Conservation (phyloP, 2,888 invertebrate genomes). For the Perizoma flavofasciatum region DNA sequence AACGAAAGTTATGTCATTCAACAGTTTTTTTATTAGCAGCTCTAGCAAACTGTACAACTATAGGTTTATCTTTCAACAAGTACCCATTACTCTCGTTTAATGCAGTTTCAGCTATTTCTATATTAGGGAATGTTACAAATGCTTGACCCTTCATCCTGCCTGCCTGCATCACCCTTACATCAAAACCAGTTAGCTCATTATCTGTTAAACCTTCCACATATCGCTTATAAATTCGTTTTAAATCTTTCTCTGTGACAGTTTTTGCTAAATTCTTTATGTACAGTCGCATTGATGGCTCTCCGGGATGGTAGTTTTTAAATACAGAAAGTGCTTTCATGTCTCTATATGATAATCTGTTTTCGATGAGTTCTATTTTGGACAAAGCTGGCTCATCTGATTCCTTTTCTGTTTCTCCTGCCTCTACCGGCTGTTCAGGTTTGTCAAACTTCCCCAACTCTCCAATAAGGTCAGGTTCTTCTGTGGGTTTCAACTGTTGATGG, state of each 20-base stretch:
- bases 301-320: conserved; percentile 93
- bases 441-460: conserved; percentile 75
- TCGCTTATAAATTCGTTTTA: conserved; percentile 89
- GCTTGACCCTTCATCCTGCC: conserved; percentile 99
- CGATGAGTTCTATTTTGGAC: conserved; percentile 85
- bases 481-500: conserved; percentile 62
- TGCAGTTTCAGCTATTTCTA: conserved; percentile 88
- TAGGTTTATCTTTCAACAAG: conserved; percentile 93
- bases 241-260: conserved; percentile 88
- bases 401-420: conserved; percentile 40
- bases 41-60: conserved; percentile 93
- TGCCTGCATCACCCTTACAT: conserved; percentile 94
- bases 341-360: conserved; percentile 87
- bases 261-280: conserved; percentile 97
- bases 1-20: conserved; percentile 41
- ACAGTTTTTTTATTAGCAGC: conserved; percentile 74
- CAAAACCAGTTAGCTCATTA: conserved; percentile 79
- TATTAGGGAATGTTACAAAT: conserved; percentile 92
- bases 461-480: conserved; percentile 64
- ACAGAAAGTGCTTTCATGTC: conserved; percentile 90
- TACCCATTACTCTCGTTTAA: conserved; percentile 94
- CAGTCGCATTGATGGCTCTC: conserved; percentile 91
- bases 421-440: conserved; percentile 50
- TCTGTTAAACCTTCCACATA: conserved; percentile 78
- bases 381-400: conserved; percentile 74